Conservation (phyloP, 2,797 vertebrate genomes). For the Delichon dasypus region DNA sequence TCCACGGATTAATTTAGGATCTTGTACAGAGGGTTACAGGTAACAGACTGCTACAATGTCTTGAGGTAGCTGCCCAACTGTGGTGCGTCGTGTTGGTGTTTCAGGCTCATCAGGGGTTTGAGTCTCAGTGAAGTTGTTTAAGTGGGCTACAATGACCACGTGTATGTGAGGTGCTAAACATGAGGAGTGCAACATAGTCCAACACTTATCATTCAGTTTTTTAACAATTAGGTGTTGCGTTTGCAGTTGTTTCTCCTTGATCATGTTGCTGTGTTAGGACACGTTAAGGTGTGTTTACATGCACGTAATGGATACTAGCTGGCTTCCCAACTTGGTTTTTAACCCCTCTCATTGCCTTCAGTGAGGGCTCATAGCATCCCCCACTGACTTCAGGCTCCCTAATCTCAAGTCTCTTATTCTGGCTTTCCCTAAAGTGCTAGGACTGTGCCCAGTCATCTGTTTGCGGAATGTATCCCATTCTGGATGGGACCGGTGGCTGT, state of each 20-base stretch:
- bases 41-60: background rate
- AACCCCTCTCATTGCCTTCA: background rate
- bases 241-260: background rate
- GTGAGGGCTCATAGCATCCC: background rate
- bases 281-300: background rate
- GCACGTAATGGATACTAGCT: background rate
- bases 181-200: rapidly evolving
- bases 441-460: background rate
- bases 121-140: background rate
- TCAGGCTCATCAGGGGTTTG: background rate
- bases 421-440: background rate
- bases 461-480: background rate
- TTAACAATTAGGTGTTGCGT: background rate
- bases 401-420: background rate
- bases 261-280: background rate
- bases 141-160: background rate
- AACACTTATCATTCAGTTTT: background rate
- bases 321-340: background rate
- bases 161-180: background rate
- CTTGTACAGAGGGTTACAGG: background rate
- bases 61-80: background rate
- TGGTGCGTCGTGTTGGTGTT: background rate
- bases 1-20: background rate
- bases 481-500: background rate
- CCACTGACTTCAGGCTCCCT: background rate